Evolutionary conservation across 2,888 invertebrate genomes (phyloP), one percentile per base, ranked within the genome.

Genomic region (Frankliniella intonsa): DNA sequence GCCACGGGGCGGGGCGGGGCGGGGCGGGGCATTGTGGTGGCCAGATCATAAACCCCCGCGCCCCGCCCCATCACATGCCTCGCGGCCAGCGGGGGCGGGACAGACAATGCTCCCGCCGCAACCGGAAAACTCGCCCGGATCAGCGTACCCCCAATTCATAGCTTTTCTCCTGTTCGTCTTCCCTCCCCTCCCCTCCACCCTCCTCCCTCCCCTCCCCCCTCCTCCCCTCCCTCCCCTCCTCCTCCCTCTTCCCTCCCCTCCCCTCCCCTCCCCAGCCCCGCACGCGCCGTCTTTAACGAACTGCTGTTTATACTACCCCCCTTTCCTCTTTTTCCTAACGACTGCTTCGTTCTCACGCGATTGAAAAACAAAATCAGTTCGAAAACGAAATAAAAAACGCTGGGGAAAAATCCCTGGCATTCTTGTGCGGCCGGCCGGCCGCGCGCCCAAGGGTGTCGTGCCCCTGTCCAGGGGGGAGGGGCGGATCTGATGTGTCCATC

Each of bases 401-500:
- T 2, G 5, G 38, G 38, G 38, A 38, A 38, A 38, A 3, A 38
- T 3, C 38, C 5, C 38, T 38, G 38, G 38, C 38, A n/a, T n/a
- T 38, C 3, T 38, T 38, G 38, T n/a, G n/a, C n/a, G n/a, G n/a
- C n/a, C n/a, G n/a, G n/a, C n/a, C n/a, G n/a, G n/a, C n/a, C n/a
- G n/a, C n/a, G n/a, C n/a, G n/a, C n/a, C n/a, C 69, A 25, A 25
- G 10, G 11, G 22, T 9, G 69, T 7, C n/a, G 22, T 12, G 55
- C 55, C 55, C 5, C 17, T 55, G 55, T 19, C 69, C n/a, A n/a
- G n/a, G n/a, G n/a, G n/a, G n/a, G 55, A 55, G 17, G 11, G 17
- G 11, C 69, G 22, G 69, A 9, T 19, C 69, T 22, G 69, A 55
- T 69, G 69, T 69, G 69, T 69, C 69, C 69, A 69, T 69, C 69